Percentiles rank a stretch among this genome's conserved stretches.
These are phyloP conservation scores for Pterocles orientalis DNA, from an alignment of 2,113 vertebrate species.

Conservation along the genomic window DNA sequence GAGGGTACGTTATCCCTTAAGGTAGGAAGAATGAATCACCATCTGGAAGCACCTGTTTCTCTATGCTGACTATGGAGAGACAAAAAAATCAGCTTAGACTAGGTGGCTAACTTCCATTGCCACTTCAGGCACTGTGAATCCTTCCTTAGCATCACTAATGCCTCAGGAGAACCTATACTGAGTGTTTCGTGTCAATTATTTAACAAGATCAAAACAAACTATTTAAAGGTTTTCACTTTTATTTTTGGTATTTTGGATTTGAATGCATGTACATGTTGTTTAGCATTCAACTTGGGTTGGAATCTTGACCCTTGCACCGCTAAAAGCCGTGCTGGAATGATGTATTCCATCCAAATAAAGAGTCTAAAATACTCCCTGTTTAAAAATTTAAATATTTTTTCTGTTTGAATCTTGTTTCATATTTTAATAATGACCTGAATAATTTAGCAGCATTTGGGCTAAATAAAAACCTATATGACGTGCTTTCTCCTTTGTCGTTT, in stretches of 20 bases:
- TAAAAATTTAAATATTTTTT: conserved; percentile 79
- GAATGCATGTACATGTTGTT: background rate
- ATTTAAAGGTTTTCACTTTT: background rate
- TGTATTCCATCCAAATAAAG: conserved; percentile 67
- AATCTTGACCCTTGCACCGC: conserved; percentile 35
- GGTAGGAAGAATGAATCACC: background rate
- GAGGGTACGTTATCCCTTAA: background rate
- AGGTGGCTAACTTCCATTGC: background rate
- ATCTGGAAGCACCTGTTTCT: background rate
- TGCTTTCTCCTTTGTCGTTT: conserved; percentile 34
- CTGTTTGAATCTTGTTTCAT: conserved; percentile 60
- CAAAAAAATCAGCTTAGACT: background rate
- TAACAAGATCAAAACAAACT: background rate
- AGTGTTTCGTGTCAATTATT: background rate
- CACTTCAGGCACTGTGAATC: background rate
- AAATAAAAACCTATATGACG: conserved; percentile 27
- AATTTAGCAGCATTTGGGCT: conserved; percentile 68
- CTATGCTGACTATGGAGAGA: background rate
- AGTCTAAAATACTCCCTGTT: conserved; percentile 70
- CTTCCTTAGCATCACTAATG: background rate
- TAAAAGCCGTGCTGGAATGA: conserved; percentile 32
- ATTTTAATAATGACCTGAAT: conserved; percentile 76
- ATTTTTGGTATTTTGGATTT: background rate
- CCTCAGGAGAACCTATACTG: background rate
- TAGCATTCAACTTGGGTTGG: background rate